These are phyloP conservation scores for Leptothorax acervorum DNA, from an alignment of 2,888 invertebrate genomes.

Conservation along the genomic window DNA sequence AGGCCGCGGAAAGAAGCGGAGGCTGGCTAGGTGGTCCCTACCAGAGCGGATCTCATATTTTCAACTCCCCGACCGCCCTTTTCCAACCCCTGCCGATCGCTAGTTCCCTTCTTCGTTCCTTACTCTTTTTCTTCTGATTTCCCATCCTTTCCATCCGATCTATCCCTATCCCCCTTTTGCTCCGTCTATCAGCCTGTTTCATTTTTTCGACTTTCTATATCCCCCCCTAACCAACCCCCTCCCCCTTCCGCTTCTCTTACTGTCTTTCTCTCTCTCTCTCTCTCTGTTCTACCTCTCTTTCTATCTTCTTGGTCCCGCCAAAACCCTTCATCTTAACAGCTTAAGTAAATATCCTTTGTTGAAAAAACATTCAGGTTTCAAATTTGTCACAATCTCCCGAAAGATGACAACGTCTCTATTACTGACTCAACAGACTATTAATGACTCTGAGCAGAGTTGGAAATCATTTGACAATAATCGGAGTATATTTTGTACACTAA, in stretches of 20 bases:
- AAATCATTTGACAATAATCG: background rate
- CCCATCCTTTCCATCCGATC: slow-evolving; percentile 74
- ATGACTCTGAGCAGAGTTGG: background rate
- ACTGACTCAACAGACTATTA: background rate
- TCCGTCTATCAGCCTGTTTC: slow-evolving; percentile 54
- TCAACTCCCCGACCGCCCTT: slow-evolving; percentile 83
- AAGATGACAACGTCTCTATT: background rate
- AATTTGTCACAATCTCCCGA: background rate
- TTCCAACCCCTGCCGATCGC: slow-evolving; percentile 85
- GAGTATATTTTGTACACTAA: background rate
- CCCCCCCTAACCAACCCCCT: slow-evolving; percentile 57
- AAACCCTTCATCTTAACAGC: slow-evolving; percentile 50
- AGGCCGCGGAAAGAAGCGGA: slow-evolving; percentile 82
- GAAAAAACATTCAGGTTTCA: slow-evolving; percentile 42
- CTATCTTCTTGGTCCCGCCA: slow-evolving; percentile 54
- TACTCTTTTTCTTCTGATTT: slow-evolving; percentile 71
- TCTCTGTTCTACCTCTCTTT: slow-evolving; percentile 15
- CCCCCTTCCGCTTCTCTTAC: slow-evolving; percentile 59
- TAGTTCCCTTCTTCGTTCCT: slow-evolving; percentile 78
- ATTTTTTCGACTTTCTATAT: slow-evolving; percentile 58
- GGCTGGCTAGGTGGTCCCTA: slow-evolving; percentile 85
- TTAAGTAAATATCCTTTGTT: slow-evolving; percentile 58
- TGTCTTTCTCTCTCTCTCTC: slow-evolving; percentile 26
- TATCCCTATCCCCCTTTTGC: slow-evolving; percentile 71
- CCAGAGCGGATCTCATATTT: slow-evolving; percentile 84